Evolutionary conservation across 2,888 invertebrate genomes (phyloP).

Genomic region (Incurvaria masculella): DNA sequence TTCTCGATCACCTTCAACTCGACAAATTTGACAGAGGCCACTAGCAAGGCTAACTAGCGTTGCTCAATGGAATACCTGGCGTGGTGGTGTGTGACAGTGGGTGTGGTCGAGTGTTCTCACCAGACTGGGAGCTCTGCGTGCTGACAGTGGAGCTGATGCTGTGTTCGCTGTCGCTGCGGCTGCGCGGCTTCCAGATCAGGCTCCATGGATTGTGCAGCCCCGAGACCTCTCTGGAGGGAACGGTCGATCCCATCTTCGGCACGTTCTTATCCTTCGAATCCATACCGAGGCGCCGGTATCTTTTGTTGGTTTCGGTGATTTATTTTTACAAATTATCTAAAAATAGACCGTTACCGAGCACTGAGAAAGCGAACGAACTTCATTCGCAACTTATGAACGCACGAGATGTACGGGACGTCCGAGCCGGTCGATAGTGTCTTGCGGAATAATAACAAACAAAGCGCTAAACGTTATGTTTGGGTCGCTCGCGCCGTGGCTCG

Average conservation of each 20-base stretch:
- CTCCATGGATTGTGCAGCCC: slow-evolving; percentile 41
- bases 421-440: background rate
- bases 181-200: slow-evolving; percentile 38
- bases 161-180: slow-evolving; percentile 43
- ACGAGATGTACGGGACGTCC: background rate
- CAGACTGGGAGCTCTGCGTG: slow-evolving; percentile 31
- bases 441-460: background rate
- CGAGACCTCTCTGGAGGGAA: slow-evolving; percentile 15
- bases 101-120: slow-evolving; percentile 31
- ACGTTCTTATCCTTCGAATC: slow-evolving; percentile 33
- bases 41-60: too few relatives aligned
- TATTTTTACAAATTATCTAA: too few relatives aligned
- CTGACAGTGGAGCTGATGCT: slow-evolving; percentile 31
- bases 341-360: too few relatives aligned
- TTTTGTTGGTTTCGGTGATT: too few relatives aligned
- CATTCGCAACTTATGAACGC: too few relatives aligned
- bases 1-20: too few relatives aligned
- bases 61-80: too few relatives aligned
- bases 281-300: too few relatives aligned
- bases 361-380: too few relatives aligned
- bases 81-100: background rate
- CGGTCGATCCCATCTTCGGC: slow-evolving; percentile 25
- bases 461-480: background rate
- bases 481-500: background rate
- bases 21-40: too few relatives aligned